Base-by-base conservation (phyloP, 2,888 invertebrate genomes). In the Troides oblongomaculatus region DNA sequence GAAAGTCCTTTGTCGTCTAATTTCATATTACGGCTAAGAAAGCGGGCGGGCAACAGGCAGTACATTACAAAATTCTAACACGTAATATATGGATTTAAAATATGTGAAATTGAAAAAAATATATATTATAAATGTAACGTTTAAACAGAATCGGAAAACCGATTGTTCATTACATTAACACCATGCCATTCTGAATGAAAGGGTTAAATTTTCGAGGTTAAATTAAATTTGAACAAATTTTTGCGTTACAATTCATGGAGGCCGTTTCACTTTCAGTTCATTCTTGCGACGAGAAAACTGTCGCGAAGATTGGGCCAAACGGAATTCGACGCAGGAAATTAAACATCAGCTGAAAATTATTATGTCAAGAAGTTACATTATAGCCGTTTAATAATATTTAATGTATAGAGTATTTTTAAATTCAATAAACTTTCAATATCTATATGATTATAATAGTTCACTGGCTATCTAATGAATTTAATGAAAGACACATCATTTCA, bases 111-210 rank as follows among this genome's bases (percentile, higher is more conserved):
- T 30, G 5, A 30, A 30, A 30, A 30, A 30, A 30, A 30, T 0
- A 30, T 4, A 2, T 25, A 30, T 30, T 30, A 30, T 5, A 30
- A 30, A 30, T 30, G 30, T 30, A 30, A 21, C n/a, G 57, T 60
- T 60, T 60, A 14, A 60, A 36, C 8, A 8, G 36, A 90, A 90
- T 90, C 82, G 79, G 86, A 85, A 84, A 84, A 83, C 84, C 79
- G 84, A 88, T 85, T 85, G 85, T 85, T 87, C 87, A 86, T 90
- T 88, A 89, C 88, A 89, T 90, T 90, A 89, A 88, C 83, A 77
- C 83, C 87, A 86, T 85, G 81, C 87, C 84, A 85, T 77, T 76
- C 76, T 81, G 82, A 86, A 88, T 88, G 86, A 89, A 90, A 88
- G 90, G 90, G 88, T 87, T 82, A 85, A 88, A 89, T 88, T 87